Evolutionary conservation across 1,140 invertebrate genomes (phyloP).

Genomic region (Orchesella cincta): DNA sequence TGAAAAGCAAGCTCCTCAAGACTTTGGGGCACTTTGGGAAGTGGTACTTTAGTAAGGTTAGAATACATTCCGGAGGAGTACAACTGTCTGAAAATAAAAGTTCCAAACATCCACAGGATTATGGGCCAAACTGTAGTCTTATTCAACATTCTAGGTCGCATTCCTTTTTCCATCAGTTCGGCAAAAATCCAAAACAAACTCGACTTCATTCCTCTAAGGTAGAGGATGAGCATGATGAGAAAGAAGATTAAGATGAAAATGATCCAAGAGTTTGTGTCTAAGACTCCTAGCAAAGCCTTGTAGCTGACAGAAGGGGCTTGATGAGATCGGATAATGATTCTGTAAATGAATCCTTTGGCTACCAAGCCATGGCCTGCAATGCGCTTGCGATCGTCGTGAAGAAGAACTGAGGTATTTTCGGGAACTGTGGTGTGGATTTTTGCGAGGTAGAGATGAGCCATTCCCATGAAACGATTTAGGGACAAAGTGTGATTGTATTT

Average conservation of each 20-base stretch:
- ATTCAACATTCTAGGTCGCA: not conserved
- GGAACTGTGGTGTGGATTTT: not conserved
- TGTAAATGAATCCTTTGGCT: slow-evolving; percentile 9
- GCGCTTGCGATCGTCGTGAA: not conserved
- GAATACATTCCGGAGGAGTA: not conserved
- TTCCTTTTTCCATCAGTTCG: not conserved
- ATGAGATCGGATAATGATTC: not conserved
- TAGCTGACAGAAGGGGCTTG: not conserved
- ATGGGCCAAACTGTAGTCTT: not conserved
- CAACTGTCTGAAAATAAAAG: not conserved
- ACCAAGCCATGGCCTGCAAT: not conserved
- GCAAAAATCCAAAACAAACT: not conserved
- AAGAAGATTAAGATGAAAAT: not conserved
- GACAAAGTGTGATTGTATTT: not conserved
- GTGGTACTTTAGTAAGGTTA: not conserved
- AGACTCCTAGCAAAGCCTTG: not conserved
- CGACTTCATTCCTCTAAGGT: not conserved
- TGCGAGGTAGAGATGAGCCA: not conserved
- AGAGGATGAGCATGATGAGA: not conserved
- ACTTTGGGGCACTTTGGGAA: not conserved
- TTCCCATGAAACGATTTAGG: not conserved
- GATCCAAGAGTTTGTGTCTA: not conserved
- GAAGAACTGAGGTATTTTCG: not conserved
- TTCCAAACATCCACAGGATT: not conserved
- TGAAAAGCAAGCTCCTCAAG: not conserved